Evolutionary conservation across 2,888 invertebrate species (phyloP).

Genomic region (Trachelus tabidus): DNA sequence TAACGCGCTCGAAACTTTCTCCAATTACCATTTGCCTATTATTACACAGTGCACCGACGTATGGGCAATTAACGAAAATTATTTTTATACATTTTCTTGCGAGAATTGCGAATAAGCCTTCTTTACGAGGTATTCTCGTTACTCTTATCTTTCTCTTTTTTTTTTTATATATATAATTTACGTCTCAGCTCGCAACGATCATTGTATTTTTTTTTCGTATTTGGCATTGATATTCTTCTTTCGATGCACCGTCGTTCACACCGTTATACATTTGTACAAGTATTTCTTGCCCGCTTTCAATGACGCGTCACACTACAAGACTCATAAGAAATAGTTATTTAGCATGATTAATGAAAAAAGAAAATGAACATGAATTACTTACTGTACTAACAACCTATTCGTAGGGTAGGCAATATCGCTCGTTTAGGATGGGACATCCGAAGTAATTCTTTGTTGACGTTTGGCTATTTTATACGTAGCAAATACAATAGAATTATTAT

Average conservation of each 20-base stretch:
- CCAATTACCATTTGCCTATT: background rate
- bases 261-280: background rate
- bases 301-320: background rate
- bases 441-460: slow-evolving; percentile 48
- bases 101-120: background rate
- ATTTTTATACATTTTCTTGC: background rate
- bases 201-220: background rate
- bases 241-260: background rate
- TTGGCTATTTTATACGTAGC: slow-evolving; percentile 45
- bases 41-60: background rate
- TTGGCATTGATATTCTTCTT: background rate
- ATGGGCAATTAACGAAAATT: background rate
- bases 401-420: background rate
- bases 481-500: slow-evolving; percentile 19
- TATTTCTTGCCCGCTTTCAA: background rate
- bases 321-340: background rate
- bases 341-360: background rate
- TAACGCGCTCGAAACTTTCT: background rate
- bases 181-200: background rate
- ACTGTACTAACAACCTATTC: background rate
- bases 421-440: background rate
- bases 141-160: background rate
- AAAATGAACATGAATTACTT: background rate
- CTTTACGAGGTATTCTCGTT: background rate
- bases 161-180: background rate